Evolutionary conservation across 2,797 vertebrate species (phyloP), one percentile per base, ranked within the genome.

Genomic region (Micrastur ruficollis): DNA sequence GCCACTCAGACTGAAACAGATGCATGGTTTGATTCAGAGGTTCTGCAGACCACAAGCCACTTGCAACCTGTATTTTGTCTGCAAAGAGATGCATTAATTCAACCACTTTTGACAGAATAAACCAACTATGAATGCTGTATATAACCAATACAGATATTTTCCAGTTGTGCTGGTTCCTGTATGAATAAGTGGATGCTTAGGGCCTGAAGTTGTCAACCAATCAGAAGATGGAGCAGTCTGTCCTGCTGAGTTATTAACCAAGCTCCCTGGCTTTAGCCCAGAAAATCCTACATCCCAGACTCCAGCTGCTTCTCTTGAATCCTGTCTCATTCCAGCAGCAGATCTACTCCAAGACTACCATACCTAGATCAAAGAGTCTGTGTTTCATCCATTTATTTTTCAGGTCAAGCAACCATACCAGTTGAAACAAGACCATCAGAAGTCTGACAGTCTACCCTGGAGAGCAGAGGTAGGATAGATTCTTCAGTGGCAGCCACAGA

Each of bases 271-370:
- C 49, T 93, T 94, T 81, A 88, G 72, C 74, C 70, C 80, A 95
- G 80, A 74, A 95, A 93, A 90, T 82, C 76, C 76, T 72, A 83
- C 42, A 53, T 74, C 72, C 40, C 76, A 90, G 73, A 86, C 76
- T 96, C 66, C 91, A 94, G 75, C 65, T 93, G 75, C 75, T 94
- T 87, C 44, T 78, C 68, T 91, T 88, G 90, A 95, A 91, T 95
- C 68, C 53, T 81, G 36, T 75, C 53, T 90, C 62, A 50, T 83
- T 93, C 65, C 61, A 86, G 75, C 18, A 83, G 50, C 62, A 93
- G 65, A 67, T 78, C 79, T 87, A n/a, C 26, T 93, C 52, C n/a
- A 68, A 85, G 40, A 55, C 15, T 44, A 81, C 52, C 29, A 46
- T 21, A 71, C 31, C 27, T 81, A 76, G 25, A 81, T 66, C 49